Evolutionary conservation across 2,113 vertebrate species (phyloP), one percentile per base, ranked within the genome.

Genomic region (Bothrops jararaca): DNA sequence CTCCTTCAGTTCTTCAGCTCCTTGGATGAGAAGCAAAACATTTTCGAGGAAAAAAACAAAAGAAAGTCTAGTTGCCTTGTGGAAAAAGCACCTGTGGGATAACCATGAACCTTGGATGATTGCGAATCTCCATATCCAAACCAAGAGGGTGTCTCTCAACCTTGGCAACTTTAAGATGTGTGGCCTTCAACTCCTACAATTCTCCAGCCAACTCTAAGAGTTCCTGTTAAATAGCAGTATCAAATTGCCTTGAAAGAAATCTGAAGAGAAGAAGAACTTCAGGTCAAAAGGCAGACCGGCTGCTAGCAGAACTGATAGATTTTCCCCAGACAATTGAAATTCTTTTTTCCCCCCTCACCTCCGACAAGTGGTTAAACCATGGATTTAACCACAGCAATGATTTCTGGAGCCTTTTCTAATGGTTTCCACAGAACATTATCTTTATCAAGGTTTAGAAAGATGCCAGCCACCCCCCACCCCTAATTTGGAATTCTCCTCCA

Each of bases 401-500:
- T 85, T 57, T 26, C 69, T 22, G 48, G 29, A 13, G 3, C 2
- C 48, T 88, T 26, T 39, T 0, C 29, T 54, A 13, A 89, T 50
- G 53, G 18, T 20, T 57, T 52, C 29, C 6, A 5, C 26, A 0
- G 45, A 39, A 58, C 18, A 24, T 60, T 50, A 20, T 58, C 29
- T 89, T 92, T 85, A 9, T 50, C 48, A 74, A n/a, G 53, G 26
- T 8, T 29, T 6, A 11, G n/a, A 53, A 52, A 29, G 42, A 42
- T 20, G 7, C 53, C 22, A 5, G 20, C 57, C 26, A 7, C 52
- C 23, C 50, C n/a, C 13, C 15, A 39, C n/a, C 42, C 95, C 93
- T 74, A 91, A 93, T 93, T 92, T 95, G 93, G 95, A 96, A 96
- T 96, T 96, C 96, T 95, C 96, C 96, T 97, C 96, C 95, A 95